Base-by-base conservation (phyloP, 2,888 invertebrate species). In the Parapristionchus giblindavisi region DNA sequence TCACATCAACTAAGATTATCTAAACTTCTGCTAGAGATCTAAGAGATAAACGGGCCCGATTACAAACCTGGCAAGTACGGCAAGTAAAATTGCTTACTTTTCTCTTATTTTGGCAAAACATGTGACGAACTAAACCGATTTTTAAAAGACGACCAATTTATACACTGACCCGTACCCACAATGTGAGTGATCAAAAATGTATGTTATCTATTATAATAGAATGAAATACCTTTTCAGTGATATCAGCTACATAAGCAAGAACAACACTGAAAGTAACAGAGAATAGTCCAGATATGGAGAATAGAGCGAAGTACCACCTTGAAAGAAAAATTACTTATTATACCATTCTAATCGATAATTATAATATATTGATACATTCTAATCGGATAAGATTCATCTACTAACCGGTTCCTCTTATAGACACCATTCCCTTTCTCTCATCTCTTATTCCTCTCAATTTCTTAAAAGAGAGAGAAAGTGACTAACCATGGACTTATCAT, bases 191-290 rank as follows among this genome's bases (percentile, higher is more conserved):
- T 48, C 48, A 48, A 48, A 11, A 48, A 48, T 48, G 21, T 21
- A 14, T 48, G 48, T 48, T 48, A 21, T 48, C 14, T 11, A 21
- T 11, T 14, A 48, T 11, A 38, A 21, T 34, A 60, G 24, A 61
- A 38, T 24, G 6, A 32, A 36, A 66, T 68, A 61, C 73, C 88
- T 97, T 95, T 84, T 96, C 95, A 40, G 99, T 99, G 74, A 99
- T 96, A 90, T 99, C 99, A 54, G 99, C 98, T 80, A 99, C 99
- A 90, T 99, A 99, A 68, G 99, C 99, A 91, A 99, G 96, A 76
- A 99, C 97, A 75, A 99, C 97, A 85, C 96, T 96, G 91, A 99
- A 99, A 66, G 99, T 99, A 81, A 99, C 99, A 75, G 98, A 95
- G 90, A 99, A 99, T 83, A 98, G 93, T 78, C 99, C 99, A 85